Conservation (phyloP, 2,888 invertebrate genomes). For the Crioceris asparagi region DNA sequence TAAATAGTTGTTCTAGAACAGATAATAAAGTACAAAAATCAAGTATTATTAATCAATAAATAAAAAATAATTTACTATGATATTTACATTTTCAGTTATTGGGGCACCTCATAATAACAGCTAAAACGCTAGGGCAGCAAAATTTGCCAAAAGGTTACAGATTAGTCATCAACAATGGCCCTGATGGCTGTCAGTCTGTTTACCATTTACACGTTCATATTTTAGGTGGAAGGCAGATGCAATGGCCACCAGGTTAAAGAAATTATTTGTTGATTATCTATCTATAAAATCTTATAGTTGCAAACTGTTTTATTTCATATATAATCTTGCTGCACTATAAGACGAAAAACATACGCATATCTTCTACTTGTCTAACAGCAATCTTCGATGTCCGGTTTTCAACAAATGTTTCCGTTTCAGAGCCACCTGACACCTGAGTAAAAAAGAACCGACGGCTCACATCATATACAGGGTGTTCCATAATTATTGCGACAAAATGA, state of each 20-base stretch:
- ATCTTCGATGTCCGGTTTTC: too few relatives aligned
- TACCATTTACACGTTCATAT: constrained; percentile 78
- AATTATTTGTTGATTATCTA: background rate
- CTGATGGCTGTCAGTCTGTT: constrained; percentile 71
- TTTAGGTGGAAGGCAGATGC: constrained; percentile 65
- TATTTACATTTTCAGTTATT: constrained; percentile 44
- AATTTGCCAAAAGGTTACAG: constrained; percentile 60
- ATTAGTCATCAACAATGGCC: constrained; percentile 69
- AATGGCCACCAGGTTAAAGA: constrained; percentile 37
- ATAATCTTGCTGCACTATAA: too few relatives aligned
- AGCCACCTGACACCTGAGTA: too few relatives aligned
- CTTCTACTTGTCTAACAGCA: too few relatives aligned
- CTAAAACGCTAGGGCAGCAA: constrained; percentile 52
- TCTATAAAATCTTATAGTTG: too few relatives aligned
- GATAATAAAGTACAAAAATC: background rate
- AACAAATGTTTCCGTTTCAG: too few relatives aligned
- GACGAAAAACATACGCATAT: too few relatives aligned
- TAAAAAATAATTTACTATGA: background rate
- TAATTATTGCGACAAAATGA: too few relatives aligned
- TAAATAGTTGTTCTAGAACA: too few relatives aligned
- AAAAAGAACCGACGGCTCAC: too few relatives aligned
- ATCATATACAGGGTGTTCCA: too few relatives aligned
- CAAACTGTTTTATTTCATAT: too few relatives aligned
- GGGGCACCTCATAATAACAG: constrained; percentile 60
- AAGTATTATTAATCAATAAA: constrained; percentile 2